A percentile compares a stretch with the other conserved stretches of the same genome.
Conservation (phyloP, 2,888 invertebrate genomes). For the Parnassius apollo region DNA sequence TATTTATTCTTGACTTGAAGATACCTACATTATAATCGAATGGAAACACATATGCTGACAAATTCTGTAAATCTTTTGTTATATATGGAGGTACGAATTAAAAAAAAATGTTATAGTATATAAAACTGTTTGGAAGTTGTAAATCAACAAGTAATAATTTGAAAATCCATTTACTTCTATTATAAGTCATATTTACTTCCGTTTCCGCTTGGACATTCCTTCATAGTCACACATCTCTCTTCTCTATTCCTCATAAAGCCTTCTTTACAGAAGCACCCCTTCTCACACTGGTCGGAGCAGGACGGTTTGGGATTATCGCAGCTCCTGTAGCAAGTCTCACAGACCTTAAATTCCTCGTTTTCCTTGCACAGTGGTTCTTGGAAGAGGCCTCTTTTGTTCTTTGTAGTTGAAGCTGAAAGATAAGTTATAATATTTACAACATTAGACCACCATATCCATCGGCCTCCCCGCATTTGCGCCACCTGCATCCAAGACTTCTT, state of each 20-base stretch:
- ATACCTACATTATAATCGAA: too few species aligned
- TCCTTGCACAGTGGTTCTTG: constrained; percentile 42
- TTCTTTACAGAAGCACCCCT: constrained; percentile 61
- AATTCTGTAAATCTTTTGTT: too few species aligned
- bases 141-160: too few species aligned
- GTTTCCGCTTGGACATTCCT: constrained; percentile 39
- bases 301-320: constrained; percentile 58
- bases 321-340: constrained; percentile 54
- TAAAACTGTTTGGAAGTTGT: too few species aligned
- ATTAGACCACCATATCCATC: too few species aligned
- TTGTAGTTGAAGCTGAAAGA: constrained; percentile 38
- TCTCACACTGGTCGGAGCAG: constrained; percentile 59
- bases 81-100: too few species aligned
- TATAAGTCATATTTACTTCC: constrained; percentile 7
- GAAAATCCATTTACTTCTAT: too few species aligned
- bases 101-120: too few species aligned
- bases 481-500: too few species aligned
- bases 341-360: constrained; percentile 58
- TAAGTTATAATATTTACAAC: not conserved
- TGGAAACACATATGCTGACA: too few species aligned
- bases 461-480: too few species aligned
- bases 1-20: too few species aligned
- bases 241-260: constrained; percentile 47
- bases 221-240: constrained; percentile 47
- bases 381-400: constrained; percentile 20